These are phyloP conservation scores for Formica exsecta DNA, from an alignment of 1,140 invertebrate species.

Conservation along the genomic window DNA sequence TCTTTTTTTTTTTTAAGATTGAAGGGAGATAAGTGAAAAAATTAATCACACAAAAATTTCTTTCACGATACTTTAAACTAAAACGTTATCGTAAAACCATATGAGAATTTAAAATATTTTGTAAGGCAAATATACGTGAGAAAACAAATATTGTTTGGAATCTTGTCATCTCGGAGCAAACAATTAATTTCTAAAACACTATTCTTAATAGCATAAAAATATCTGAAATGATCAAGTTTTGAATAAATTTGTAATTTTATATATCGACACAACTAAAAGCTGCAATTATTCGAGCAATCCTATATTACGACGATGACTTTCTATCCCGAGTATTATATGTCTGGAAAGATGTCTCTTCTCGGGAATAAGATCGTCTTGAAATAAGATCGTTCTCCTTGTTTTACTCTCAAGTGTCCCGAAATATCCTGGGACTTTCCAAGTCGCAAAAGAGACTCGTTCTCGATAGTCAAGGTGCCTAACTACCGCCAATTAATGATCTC, in stretches of 20 bases:
- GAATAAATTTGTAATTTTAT: background rate
- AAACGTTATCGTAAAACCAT: background rate
- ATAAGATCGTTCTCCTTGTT: constrained; percentile 13
- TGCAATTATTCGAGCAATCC: background rate
- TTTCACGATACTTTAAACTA: background rate
- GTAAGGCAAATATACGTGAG: background rate
- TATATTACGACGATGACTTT: background rate
- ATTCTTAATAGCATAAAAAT: background rate
- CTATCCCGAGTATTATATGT: background rate
- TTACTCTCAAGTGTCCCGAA: constrained; percentile 5
- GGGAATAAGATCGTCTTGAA: background rate
- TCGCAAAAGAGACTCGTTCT: constrained; percentile 11
- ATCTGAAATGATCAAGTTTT: background rate
- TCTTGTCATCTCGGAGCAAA: background rate
- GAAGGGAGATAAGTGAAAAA: background rate
- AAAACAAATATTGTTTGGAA: background rate
- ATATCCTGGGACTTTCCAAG: constrained; percentile 2
- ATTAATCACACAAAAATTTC: background rate
- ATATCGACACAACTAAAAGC: background rate
- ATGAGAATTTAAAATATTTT: background rate
- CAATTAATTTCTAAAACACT: background rate
- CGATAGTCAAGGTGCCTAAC: constrained; percentile 60
- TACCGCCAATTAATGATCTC: constrained; percentile 73
- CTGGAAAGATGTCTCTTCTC: background rate
- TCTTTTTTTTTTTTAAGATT: no score